Evolutionary conservation across 1,140 invertebrate genomes (phyloP), one percentile per base, ranked within the genome.

Genomic region (Aphaenogaster floridana): DNA sequence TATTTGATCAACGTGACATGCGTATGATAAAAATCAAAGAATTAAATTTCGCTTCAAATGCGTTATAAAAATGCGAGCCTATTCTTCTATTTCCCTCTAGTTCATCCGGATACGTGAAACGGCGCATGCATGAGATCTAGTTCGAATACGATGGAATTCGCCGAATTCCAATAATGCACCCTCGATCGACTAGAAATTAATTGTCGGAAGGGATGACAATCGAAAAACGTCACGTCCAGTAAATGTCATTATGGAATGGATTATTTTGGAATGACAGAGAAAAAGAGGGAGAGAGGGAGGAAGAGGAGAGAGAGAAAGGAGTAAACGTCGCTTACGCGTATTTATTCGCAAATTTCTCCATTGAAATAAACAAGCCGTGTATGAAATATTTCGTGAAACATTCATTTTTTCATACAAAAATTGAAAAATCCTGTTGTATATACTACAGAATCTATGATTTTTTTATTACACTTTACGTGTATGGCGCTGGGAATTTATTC

Each of bases 211-310:
- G 80, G 59, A 42, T 61, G n/a, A 39, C 52, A 61, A 76, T 76
- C 42, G 80, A 84, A 84, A 84, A 84, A 84, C 28, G 80, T 76
- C 80, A 84, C 54, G 69, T 63, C 54, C 80, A 84, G 54, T 48
- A 76, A 84, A 84, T 76, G 80, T 74, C 69, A 84, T 84, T 84
- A 84, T 52, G 42, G 42, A 50, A 59, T 61, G n/a, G 54, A 74
- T 76, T 76, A 84, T 74, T 84, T 84, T 42, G 42, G 39, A 8
- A 50, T 84, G 54, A 63, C 68, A 63, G 48, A 0, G 50, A 52
- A 36, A 74, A 54, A 54, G 66, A 8, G n/a, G 13, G 2, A 48
- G 9, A 11, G 21, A 21, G 5, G 2, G n/a, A 45, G 42, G 42
- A 45, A 45, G n/a, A 2, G 9, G 8, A 28, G 4, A 69, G 4